Evolutionary conservation across 92 coral and sea anemone species (phyloP).

Genomic region (Diadumene lineata): DNA sequence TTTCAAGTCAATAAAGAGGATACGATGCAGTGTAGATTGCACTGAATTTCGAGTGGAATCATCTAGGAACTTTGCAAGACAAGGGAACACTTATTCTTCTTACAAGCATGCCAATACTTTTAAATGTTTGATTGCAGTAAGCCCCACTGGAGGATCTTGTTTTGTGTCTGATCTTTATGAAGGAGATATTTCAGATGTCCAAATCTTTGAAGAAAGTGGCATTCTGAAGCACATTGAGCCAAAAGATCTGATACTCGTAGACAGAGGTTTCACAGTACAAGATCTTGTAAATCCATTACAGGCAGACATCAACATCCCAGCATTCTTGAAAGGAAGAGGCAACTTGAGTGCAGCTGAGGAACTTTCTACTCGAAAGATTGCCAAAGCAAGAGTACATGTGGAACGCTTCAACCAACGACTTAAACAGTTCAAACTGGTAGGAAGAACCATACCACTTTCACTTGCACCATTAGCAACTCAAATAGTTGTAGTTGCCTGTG

Average conservation of each 20-base stretch:
- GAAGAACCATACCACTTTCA: conserved; percentile 53
- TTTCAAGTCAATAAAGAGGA: neutral
- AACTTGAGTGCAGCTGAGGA: conserved; percentile 59
- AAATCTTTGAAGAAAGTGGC: conserved; percentile 35
- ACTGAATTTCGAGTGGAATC: conserved; percentile 2
- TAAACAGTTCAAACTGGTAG: conserved; percentile 43
- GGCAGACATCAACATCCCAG: conserved; percentile 28
- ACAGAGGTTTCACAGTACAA: conserved; percentile 53
- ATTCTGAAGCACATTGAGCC: conserved; percentile 30
- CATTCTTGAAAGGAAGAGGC: conserved; percentile 53
- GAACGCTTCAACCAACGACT: conserved; percentile 61
- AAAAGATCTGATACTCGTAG: conserved; percentile 22
- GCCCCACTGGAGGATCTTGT: conserved; percentile 42
- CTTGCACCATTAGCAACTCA: conserved; percentile 2
- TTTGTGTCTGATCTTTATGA: conserved; percentile 44
- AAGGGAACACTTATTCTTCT: conserved; percentile 27
- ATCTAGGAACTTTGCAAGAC: conserved; percentile 26
- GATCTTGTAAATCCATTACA: conserved; percentile 46
- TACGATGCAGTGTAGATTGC: neutral
- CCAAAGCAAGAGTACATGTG: conserved; percentile 62
- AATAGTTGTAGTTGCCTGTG: neutral
- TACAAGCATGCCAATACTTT: conserved; percentile 35
- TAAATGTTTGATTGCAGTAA: conserved; percentile 34
- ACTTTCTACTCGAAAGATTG: conserved; percentile 50
- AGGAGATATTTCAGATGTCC: conserved; percentile 32